Evolutionary conservation across 2,888 invertebrate species (phyloP), one percentile per base, ranked within the genome.

Genomic region (Drosophila vallismaia): DNA sequence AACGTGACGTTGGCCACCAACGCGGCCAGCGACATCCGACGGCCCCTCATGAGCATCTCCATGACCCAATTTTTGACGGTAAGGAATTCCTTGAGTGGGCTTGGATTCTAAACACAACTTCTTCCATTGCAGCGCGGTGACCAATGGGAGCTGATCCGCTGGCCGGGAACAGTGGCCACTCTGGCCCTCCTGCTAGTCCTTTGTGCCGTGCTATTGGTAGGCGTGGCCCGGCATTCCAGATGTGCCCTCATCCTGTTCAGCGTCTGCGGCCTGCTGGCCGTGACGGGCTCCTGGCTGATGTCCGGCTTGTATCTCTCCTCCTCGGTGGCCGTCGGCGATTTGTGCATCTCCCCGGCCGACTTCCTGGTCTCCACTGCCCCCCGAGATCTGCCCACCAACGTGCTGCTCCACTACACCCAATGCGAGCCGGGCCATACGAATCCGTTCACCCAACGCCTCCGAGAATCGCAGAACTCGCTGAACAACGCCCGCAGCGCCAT

Each of bases 211-310:
- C 94, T 98, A 85, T 93, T 98, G 70, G 96, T 97, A 80, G 98
- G 97, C 73, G 96, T 98, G 73, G 96, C 97, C 14, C 93, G 95
- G 28, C 97, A 97, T 91, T 97, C 97, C 14, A 94, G 97, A 53
- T 97, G 97, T 88, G 96, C 97, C 55, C 94, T 98, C 56, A 96
- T 98, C 86, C 94, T 96, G 93, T 97, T 97, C 84, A 97, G 97
- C 73, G 97, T 97, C 28, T 95, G 97, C 91, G 95, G 95, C 45
- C 92, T 96, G 24, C 93, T 98, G 87, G 97, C 97, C 36, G 96
- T 98, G 38, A 96, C 97, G 76, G 94, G 96, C 62, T 97, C 97
- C 74, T 98, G 97, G 96, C 93, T 97, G 82, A 95, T 97, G 93
- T 95, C 96, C 55, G 97, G 97, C 59, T 91, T 97, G 71, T 97